A percentile compares a stretch with the other conserved stretches of the same genome.
Conservation (phyloP, 2,888 invertebrate genomes). For the Netelia virgata region DNA sequence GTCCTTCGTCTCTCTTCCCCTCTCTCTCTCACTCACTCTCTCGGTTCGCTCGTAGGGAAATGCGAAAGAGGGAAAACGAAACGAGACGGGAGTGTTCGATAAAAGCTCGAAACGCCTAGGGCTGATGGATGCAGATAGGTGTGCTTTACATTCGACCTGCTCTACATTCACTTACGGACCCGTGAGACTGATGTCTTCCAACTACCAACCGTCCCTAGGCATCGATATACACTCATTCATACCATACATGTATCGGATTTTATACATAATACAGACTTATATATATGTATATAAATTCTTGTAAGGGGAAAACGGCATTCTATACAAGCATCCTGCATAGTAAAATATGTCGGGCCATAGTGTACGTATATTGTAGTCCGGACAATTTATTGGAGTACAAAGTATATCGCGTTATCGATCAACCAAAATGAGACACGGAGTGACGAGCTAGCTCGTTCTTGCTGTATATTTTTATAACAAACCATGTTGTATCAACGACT, state of each 20-base stretch:
- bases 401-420: slow-evolving; percentile 34
- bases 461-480: neutral
- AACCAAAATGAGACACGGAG: slow-evolving; percentile 19
- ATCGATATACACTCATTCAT: slow-evolving; percentile 11
- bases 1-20: slow-evolving; percentile 3
- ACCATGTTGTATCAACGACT: neutral
- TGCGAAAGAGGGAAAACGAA: slow-evolving; percentile 22
- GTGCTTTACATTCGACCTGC: slow-evolving; percentile 61
- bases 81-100: slow-evolving; percentile 47
- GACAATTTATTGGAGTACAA: slow-evolving; percentile 13
- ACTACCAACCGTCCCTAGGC: slow-evolving; percentile 31
- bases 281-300: neutral
- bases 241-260: neutral
- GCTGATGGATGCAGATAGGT: slow-evolving; percentile 64
- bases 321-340: slow-evolving; percentile 1
- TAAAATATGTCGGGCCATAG: slow-evolving; percentile 3
- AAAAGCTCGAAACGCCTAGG: slow-evolving; percentile 54
- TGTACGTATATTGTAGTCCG: slow-evolving; percentile 18
- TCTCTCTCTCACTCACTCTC: neutral
- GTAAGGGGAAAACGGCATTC: neutral
- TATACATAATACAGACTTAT: neutral
- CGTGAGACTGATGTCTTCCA: slow-evolving; percentile 40
- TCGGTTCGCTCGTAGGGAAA: neutral
- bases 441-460: slow-evolving; percentile 35
- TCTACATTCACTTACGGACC: slow-evolving; percentile 58